Evolutionary conservation across 37 sponge, comb jelly and placozoan genomes (phyloP), one percentile per base, ranked within the genome.

Genomic region (Theonella swinhoei): DNA sequence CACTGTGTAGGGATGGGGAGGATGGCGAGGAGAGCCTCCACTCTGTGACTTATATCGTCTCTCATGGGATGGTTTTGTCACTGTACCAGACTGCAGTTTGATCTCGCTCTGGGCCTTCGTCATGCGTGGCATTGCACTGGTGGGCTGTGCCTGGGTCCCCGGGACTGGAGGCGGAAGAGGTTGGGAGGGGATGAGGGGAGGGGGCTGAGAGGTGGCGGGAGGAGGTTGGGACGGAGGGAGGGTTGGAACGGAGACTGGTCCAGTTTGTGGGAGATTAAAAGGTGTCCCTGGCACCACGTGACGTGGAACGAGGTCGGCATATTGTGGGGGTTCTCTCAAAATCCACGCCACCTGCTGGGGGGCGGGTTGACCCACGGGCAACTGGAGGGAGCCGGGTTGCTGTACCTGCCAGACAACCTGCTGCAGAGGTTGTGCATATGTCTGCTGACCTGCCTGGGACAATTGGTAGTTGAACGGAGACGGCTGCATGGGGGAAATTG

Each of bases 241-340:
- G 28, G 24, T n/a, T 47, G 31, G 4, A 11, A 25, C 24, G 24
- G 76, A 42, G 17, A 75, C 58, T 19, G 39, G 60, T 9, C 74
- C 28, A 42, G 43, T 75, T 7, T n/a, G 39, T 9, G 76, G 42
- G 76, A 54, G 39, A 37, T 9, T 47, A 30, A 72, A 71, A 2
- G 3, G 1, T 33, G 78, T n/a, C n/a, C n/a, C 75, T 4, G 75
- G 58, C 78, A 78, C 64, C 2, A 37, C 77, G 39, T 80, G 80
- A 1, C 29, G 33, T 1, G 64, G 67, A 0, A 43, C 8, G 42
- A 60, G 35, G 42, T 74, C 63, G 62, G 35, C 29, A 31, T 85
- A 85, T 39, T 85, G 85, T 8, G 85, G 85, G 17, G 85, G 85
- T 7, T 85, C 85, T 17, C 85, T 54, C 3, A 63, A 68, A 31